Percentiles rank a stretch among this genome's conserved stretches.
These are phyloP conservation scores for Odiellus spinosus DNA, from an alignment of 2,888 invertebrate species.

Conservation along the genomic window DNA sequence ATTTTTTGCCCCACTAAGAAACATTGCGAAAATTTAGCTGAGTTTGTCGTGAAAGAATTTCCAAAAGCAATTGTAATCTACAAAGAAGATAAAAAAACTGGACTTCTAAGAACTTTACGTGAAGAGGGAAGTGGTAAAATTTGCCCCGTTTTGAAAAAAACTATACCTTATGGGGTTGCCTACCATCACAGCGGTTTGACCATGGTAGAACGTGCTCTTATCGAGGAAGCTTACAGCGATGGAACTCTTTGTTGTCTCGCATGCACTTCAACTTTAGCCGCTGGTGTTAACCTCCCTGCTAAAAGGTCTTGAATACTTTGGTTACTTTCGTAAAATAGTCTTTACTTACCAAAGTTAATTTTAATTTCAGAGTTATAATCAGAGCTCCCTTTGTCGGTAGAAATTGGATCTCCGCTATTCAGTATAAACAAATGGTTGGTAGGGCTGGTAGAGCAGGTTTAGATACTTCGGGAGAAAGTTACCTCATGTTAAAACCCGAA, in stretches of 20 bases:
- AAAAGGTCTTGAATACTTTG: conserved; percentile 36
- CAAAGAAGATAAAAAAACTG: conserved; percentile 41
- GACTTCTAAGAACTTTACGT: conserved; percentile 44
- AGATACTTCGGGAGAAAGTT: conserved; percentile 66
- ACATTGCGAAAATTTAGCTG: conserved; percentile 79
- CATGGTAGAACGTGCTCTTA: conserved; percentile 60
- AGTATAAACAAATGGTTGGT: conserved; percentile 91
- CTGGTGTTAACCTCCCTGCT: conserved; percentile 91
- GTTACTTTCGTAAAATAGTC: too few relatives aligned
- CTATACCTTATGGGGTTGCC: conserved; percentile 65
- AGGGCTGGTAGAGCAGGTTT: conserved; percentile 83
- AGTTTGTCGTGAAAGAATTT: conserved; percentile 50
- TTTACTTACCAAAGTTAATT: too few relatives aligned
- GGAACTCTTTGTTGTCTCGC: conserved; percentile 74
- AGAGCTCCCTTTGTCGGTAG: conserved; percentile 67
- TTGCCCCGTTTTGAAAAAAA: conserved; percentile 47
- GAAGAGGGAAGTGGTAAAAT: conserved; percentile 48
- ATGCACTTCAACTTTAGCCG: conserved; percentile 93
- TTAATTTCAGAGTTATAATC: conserved; percentile 44
- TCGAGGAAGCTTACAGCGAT: conserved; percentile 42
- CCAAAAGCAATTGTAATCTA: conserved; percentile 35
- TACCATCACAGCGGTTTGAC: conserved; percentile 81
- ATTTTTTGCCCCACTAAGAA: conserved; percentile 86
- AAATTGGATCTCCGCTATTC: conserved; percentile 52
- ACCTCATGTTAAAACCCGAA: conserved; percentile 34